A percentile compares a stretch with the other conserved stretches of the same genome.
These are phyloP conservation scores for Numenius arquata DNA, from an alignment of 2,113 vertebrate genomes.

Conservation along the genomic window DNA sequence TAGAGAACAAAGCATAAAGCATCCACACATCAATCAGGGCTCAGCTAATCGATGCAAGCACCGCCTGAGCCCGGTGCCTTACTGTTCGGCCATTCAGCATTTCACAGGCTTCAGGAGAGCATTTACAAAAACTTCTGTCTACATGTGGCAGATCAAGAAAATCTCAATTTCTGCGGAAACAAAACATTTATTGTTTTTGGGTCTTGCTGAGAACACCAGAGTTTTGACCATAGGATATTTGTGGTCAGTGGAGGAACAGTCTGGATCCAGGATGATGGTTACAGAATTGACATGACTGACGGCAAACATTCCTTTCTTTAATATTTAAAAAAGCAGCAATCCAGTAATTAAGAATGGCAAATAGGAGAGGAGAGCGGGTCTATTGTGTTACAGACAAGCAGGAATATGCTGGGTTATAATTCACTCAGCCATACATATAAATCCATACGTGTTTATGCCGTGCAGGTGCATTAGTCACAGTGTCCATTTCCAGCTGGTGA, in stretches of 20 bases:
- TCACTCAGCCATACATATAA: neutral
- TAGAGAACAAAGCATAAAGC: constrained; percentile 36
- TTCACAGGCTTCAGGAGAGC: neutral
- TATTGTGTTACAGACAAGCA: neutral
- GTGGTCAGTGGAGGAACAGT: neutral
- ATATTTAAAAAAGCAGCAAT: neutral
- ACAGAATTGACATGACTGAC: neutral
- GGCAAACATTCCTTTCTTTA: neutral
- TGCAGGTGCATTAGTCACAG: neutral
- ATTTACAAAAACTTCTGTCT: neutral
- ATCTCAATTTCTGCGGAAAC: neutral
- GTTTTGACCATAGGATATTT: neutral
- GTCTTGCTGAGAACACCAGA: neutral
- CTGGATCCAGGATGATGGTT: neutral
- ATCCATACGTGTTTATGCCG: neutral
- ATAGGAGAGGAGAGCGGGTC: neutral
- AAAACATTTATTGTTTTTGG: neutral
- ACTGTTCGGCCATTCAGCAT: neutral
- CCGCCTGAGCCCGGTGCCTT: neutral
- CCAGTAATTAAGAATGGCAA: neutral
- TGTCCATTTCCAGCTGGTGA: neutral
- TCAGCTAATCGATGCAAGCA: neutral
- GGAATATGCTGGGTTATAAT: neutral
- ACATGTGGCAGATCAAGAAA: neutral
- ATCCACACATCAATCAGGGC: neutral